These are phyloP conservation scores for Drosophila trapezifrons DNA, from an alignment of 1,140 invertebrate genomes.

Conservation along the genomic window DNA sequence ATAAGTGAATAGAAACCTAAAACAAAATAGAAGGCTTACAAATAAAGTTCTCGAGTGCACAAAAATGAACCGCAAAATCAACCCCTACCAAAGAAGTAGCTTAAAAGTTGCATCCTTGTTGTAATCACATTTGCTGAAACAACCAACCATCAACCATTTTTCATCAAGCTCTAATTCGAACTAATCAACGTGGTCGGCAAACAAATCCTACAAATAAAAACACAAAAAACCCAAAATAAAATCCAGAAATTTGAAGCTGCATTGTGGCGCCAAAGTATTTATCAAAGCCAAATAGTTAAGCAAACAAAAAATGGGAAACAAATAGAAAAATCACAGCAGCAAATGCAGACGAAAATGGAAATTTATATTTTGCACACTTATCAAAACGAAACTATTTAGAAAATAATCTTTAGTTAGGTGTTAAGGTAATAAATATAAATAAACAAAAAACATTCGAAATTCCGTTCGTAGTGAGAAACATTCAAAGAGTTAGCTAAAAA, in stretches of 20 bases:
- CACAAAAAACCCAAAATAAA: conserved; percentile 27
- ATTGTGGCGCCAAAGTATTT: conserved; percentile 75
- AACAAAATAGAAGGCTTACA: conserved; percentile 37
- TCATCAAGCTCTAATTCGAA: conserved; percentile 31
- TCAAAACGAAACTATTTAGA: conserved; percentile 37
- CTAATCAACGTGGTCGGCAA: conserved; percentile 64
- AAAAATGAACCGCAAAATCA: conserved; percentile 48
- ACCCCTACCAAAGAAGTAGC: conserved; percentile 71
- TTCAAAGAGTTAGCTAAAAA: conserved; percentile 29
- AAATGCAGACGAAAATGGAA: conserved; percentile 22
- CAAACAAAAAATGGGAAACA: conserved; percentile 39
- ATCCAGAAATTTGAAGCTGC: conserved; percentile 60
- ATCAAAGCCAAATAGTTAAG: conserved; percentile 83
- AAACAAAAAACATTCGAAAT: conserved; percentile 69
- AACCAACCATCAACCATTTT: conserved; percentile 49
- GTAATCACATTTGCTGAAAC: conserved; percentile 76
- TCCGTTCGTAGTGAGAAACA: conserved; percentile 55
- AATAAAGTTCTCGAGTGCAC: conserved; percentile 55
- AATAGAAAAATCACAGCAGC: conserved; percentile 18
- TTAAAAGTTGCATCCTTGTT: conserved; percentile 76
- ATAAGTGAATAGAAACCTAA: conserved; percentile 52
- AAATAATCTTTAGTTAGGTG: conserved; percentile 28
- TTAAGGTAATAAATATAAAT: conserved; percentile 32
- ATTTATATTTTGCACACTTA: conserved; percentile 29
- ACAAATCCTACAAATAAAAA: conserved; percentile 35